Conservation (phyloP, 2,888 invertebrate genomes). For the Melinaea menophilus region DNA sequence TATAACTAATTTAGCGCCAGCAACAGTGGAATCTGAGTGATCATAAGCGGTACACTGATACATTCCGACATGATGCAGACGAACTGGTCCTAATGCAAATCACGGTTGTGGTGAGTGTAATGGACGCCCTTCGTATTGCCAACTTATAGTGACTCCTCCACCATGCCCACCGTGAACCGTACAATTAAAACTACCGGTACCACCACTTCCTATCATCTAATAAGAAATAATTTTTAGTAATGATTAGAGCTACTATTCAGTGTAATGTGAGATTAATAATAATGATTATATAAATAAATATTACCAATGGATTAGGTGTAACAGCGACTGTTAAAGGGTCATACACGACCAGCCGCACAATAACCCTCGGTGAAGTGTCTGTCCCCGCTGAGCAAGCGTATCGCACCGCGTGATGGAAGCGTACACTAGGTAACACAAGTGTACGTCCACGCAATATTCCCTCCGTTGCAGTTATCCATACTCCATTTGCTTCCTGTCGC, state of each 20-base stretch:
- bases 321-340: slow-evolving; percentile 82
- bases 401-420: slow-evolving; percentile 80
- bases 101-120: slow-evolving; percentile 70
- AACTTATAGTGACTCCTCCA: slow-evolving; percentile 73
- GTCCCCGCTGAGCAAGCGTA: slow-evolving; percentile 86
- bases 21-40: slow-evolving; percentile 86
- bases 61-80: slow-evolving; percentile 89
- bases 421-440: slow-evolving; percentile 75
- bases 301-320: slow-evolving; percentile 81
- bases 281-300: slow-evolving; percentile 23
- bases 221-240: slow-evolving; percentile 11
- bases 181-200: slow-evolving; percentile 85
- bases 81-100: slow-evolving; percentile 80
- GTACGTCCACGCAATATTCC: slow-evolving; percentile 59
- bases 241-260: background rate
- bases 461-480: slow-evolving; percentile 58
- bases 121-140: slow-evolving; percentile 81
- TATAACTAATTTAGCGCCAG: slow-evolving; percentile 85
- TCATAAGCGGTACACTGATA: slow-evolving; percentile 93
- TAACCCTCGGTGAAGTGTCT: slow-evolving; percentile 80
- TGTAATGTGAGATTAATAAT: background rate
- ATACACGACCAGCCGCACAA: slow-evolving; percentile 81
- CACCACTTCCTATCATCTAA: slow-evolving; percentile 85
- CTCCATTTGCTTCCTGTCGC: slow-evolving; percentile 62
- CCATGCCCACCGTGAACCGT: slow-evolving; percentile 82